Evolutionary conservation across 2,113 vertebrate genomes (phyloP).

Genomic region (Tupaia tana): DNA sequence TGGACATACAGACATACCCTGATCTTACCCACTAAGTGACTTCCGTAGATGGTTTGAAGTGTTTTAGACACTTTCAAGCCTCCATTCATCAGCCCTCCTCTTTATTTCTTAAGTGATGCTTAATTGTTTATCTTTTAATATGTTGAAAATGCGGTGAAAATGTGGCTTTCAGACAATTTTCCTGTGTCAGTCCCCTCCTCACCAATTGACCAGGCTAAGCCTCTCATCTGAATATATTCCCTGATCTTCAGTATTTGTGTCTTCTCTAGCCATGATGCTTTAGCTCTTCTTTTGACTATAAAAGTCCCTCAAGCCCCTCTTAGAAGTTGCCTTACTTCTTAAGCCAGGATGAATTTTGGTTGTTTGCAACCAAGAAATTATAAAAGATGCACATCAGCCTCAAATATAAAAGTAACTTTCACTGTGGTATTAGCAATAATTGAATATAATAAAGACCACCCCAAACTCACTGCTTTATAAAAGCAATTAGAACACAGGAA

Average conservation of each 20-base stretch:
- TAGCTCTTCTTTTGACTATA: not conserved
- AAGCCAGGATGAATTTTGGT: not conserved
- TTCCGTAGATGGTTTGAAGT: too few relatives aligned
- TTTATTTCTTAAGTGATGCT: not conserved
- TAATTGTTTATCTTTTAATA: not conserved
- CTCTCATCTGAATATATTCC: not conserved
- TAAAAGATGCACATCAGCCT: not conserved
- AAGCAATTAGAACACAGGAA: not conserved
- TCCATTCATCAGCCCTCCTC: not conserved
- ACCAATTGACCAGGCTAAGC: not conserved
- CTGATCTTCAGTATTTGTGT: not conserved
- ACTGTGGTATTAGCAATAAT: too few relatives aligned
- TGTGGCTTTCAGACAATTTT: not conserved
- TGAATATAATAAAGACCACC: not conserved
- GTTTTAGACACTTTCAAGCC: not conserved
- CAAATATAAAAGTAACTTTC: not conserved
- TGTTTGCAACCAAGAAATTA: not conserved
- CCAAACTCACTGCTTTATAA: not conserved
- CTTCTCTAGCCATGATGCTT: not conserved
- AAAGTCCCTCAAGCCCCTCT: not conserved
- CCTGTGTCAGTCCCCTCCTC: not conserved
- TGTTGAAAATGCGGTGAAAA: not conserved
- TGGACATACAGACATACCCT: too few relatives aligned
- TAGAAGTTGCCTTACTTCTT: not conserved
- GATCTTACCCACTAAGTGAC: not conserved